Conservation (phyloP, 2,113 vertebrate genomes). For the Catharus fuscescens region DNA sequence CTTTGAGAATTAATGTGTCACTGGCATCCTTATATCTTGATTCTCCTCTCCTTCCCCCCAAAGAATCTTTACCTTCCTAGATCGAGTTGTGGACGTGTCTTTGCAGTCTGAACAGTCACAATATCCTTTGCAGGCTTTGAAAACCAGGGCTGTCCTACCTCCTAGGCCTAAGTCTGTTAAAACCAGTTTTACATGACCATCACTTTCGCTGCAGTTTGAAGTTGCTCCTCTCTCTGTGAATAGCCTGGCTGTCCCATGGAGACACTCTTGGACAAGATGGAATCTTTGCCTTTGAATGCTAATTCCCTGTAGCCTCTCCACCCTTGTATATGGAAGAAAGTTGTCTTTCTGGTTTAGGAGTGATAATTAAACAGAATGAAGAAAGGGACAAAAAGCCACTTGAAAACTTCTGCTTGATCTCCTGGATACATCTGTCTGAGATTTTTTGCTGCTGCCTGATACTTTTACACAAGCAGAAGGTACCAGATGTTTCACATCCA, state of each 20-base stretch:
- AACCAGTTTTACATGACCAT: neutral
- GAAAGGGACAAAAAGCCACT: neutral
- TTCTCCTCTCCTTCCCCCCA: fast-evolving
- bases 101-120: neutral
- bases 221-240: neutral
- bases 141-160: neutral
- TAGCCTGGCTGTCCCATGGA: neutral
- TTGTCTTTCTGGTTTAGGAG: neutral
- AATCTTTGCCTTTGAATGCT: neutral
- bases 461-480: neutral
- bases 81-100: neutral
- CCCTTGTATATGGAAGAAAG: neutral
- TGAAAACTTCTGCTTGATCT: neutral
- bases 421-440: neutral
- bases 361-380: neutral
- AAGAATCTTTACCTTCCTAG: neutral
- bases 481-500: neutral
- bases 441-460: neutral
- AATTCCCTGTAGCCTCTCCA: neutral
- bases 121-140: neutral
- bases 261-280: neutral
- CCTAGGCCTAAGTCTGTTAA: neutral
- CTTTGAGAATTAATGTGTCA: neutral
- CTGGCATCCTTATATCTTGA: neutral
- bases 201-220: neutral